These are phyloP conservation scores for Gopherus evgoodei DNA, from an alignment of 2,113 vertebrate genomes.

Conservation along the genomic window DNA sequence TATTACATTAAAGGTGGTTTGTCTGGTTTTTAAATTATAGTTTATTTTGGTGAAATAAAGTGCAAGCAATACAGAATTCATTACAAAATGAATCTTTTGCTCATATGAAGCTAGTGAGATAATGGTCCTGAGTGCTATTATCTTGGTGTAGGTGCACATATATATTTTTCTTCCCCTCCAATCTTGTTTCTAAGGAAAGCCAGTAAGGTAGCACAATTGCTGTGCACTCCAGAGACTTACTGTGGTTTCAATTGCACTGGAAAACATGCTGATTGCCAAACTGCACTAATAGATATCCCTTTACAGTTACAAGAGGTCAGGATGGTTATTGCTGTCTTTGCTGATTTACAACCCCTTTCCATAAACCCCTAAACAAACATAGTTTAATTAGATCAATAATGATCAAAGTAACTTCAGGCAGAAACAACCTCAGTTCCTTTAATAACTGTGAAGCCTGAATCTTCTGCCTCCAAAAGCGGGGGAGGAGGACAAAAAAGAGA, in stretches of 20 bases:
- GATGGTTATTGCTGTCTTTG: not conserved
- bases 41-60: not conserved
- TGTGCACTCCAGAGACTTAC: not conserved
- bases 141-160: fast-evolving
- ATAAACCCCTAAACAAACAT: slow-evolving; percentile 37
- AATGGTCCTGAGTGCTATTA: not conserved
- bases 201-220: not conserved
- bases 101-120: fast-evolving
- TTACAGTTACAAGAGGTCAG: not conserved
- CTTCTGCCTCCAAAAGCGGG: not conserved
- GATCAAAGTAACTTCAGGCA: slow-evolving; percentile 8
- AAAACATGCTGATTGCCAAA: not conserved
- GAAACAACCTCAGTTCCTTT: slow-evolving; percentile 24
- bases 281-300: not conserved
- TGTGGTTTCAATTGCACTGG: not conserved
- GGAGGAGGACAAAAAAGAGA: not conserved
- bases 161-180: not conserved
- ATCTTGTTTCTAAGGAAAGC: not conserved
- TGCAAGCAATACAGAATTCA: not conserved
- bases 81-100: not conserved
- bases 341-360: slow-evolving; percentile 23
- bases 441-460: slow-evolving; percentile 28
- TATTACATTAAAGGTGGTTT: not conserved
- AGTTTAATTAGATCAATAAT: slow-evolving; percentile 47
- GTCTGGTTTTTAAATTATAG: not conserved